Conservation (phyloP, 1,140 invertebrate species). For the Aphelinus atriplicis region DNA sequence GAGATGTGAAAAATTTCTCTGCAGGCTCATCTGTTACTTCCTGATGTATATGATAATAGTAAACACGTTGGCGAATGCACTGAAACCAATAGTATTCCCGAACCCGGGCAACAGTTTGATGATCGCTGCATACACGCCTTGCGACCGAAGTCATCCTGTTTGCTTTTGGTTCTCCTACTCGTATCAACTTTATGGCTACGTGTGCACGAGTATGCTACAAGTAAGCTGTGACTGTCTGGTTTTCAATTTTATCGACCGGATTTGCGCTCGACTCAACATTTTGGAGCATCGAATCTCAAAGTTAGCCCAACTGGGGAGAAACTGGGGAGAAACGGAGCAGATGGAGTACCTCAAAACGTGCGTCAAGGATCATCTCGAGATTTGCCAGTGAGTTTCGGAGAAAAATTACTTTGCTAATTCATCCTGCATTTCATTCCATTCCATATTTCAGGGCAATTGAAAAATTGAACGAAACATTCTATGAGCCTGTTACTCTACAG, state of each 20-base stretch:
- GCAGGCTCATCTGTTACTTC: conserved; percentile 27
- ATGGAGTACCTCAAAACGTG: conserved; percentile 21
- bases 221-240: conserved; percentile 45
- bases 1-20: background rate
- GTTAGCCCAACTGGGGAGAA: background rate
- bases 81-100: conserved; percentile 42
- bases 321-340: background rate
- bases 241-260: conserved; percentile 41
- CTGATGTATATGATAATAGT: conserved; percentile 39
- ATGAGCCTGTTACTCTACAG: conserved; percentile 40
- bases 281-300: conserved; percentile 37
- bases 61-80: conserved; percentile 33
- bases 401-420: conserved; percentile 16
- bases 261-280: conserved; percentile 43
- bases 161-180: conserved; percentile 43
- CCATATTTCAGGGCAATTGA: conserved; percentile 40
- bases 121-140: conserved; percentile 47
- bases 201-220: conserved; percentile 37
- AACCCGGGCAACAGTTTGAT: conserved; percentile 31
- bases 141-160: conserved; percentile 17
- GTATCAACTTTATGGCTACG: conserved; percentile 43
- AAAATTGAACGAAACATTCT: conserved; percentile 40
- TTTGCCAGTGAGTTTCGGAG: conserved; percentile 42
- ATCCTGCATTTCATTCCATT: background rate
- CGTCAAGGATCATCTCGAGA: conserved; percentile 42